phyloP scores from a whole-genome alignment of 92 coral and sea anemone genomes.

The Parazoanthus swiftii region DNA sequence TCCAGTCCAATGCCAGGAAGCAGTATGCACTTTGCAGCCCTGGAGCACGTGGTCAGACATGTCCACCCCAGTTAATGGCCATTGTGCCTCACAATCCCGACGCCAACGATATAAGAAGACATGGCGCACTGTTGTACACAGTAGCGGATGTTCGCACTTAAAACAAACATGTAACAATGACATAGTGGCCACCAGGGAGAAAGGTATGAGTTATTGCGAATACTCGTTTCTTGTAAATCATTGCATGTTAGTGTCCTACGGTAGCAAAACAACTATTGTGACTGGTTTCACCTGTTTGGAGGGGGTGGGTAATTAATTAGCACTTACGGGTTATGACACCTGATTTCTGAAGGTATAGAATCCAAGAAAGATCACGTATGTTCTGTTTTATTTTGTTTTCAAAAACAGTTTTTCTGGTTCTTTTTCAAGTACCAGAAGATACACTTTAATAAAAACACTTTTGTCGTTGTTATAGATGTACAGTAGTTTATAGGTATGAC shows the following conservation, averaged over 20 bases:
- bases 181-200: constrained; percentile 47
- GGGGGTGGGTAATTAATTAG: neutral
- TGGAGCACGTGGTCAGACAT: constrained; percentile 72
- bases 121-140: constrained; percentile 48
- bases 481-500: too few relatives aligned
- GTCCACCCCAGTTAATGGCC: constrained; percentile 46
- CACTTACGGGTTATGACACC: neutral
- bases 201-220: constrained; percentile 40
- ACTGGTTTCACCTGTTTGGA: too few relatives aligned
- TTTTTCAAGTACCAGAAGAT: too few relatives aligned
- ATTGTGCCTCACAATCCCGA: constrained; percentile 69
- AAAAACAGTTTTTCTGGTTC: too few relatives aligned
- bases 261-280: neutral
- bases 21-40: constrained; percentile 52
- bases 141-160: constrained; percentile 58
- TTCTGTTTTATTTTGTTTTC: too few relatives aligned
- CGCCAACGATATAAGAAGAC: constrained; percentile 60
- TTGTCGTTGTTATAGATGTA: too few relatives aligned
- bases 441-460: too few relatives aligned
- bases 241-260: neutral
- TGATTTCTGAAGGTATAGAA: neutral
- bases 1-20: constrained; percentile 69
- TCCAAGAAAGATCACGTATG: neutral
- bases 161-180: constrained; percentile 65
- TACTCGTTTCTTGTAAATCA: neutral